Conservation (phyloP, 2,113 vertebrate species). For the Spermophilus dauricus region DNA sequence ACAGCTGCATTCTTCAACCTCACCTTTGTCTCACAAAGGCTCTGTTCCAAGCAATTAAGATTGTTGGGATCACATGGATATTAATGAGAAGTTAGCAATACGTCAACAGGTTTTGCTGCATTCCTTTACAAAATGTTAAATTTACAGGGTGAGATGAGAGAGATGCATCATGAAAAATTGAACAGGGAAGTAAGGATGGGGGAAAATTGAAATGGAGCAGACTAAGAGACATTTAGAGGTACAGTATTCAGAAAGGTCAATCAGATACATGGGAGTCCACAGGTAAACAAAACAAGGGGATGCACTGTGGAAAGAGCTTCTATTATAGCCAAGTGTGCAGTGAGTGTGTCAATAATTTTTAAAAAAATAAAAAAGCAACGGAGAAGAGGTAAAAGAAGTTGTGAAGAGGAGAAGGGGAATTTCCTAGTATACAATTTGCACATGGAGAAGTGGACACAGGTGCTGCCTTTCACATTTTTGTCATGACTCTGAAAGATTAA, state of each 20-base stretch:
- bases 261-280: neutral
- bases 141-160: neutral
- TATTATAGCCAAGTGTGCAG: neutral
- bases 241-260: neutral
- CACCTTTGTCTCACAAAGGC: conserved; percentile 44
- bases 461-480: neutral
- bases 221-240: neutral
- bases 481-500: neutral
- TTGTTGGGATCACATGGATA: conserved; percentile 16
- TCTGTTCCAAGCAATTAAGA: conserved; percentile 67
- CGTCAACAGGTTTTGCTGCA: conserved; percentile 39
- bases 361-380: neutral
- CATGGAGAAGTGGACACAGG: rapidly evolving
- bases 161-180: neutral
- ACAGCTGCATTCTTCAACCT: conserved; percentile 68
- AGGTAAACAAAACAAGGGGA: neutral
- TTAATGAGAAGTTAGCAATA: conserved; percentile 37
- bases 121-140: conserved; percentile 3
- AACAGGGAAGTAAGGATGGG: neutral
- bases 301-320: rapidly evolving
- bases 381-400: neutral
- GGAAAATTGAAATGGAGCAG: neutral
- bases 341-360: neutral
- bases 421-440: neutral
- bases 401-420: neutral